Evolutionary conservation across 2,797 vertebrate species (phyloP).

Genomic region (Cuculus canorus): DNA sequence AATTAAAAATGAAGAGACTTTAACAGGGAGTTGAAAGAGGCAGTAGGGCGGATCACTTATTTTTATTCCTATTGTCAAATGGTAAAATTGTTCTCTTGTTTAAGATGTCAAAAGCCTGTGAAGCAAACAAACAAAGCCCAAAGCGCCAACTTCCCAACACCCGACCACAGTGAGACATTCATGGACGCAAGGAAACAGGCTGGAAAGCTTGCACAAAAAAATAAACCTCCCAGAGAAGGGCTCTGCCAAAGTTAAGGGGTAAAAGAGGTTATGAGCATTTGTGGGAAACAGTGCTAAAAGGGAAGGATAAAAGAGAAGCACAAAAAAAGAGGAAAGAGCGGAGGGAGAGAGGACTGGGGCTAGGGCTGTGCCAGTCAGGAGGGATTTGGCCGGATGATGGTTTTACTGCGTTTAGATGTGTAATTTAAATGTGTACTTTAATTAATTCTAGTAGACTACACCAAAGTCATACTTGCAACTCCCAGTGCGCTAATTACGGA

Average conservation of each 20-base stretch:
- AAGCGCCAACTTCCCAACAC: not conserved
- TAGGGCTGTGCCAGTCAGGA: conserved; percentile 5
- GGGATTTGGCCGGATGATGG: conserved; percentile 48
- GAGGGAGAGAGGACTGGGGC: not conserved
- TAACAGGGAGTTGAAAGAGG: not conserved
- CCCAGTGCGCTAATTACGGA: conserved; percentile 13
- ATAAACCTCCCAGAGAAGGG: not conserved
- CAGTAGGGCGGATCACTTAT: not conserved
- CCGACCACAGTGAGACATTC: not conserved
- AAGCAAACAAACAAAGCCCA: not conserved
- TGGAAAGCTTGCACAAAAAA: not conserved
- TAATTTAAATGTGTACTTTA: conserved; percentile 10
- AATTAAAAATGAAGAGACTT: not conserved
- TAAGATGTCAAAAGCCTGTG: not conserved
- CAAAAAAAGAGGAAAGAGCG: not conserved
- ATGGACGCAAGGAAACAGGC: not conserved
- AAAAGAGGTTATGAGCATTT: not conserved
- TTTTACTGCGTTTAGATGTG: conserved; percentile 9
- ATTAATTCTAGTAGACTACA: conserved; percentile 61
- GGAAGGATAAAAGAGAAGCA: not conserved
- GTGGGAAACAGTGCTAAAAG: conserved; percentile 21
- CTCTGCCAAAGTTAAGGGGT: not conserved
- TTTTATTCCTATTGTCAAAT: not conserved
- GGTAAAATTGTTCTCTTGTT: not conserved
- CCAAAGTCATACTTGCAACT: conserved; percentile 50